These are phyloP conservation scores for Lasioglossum albipes DNA, from an alignment of 1,140 invertebrate genomes.

Conservation along the genomic window DNA sequence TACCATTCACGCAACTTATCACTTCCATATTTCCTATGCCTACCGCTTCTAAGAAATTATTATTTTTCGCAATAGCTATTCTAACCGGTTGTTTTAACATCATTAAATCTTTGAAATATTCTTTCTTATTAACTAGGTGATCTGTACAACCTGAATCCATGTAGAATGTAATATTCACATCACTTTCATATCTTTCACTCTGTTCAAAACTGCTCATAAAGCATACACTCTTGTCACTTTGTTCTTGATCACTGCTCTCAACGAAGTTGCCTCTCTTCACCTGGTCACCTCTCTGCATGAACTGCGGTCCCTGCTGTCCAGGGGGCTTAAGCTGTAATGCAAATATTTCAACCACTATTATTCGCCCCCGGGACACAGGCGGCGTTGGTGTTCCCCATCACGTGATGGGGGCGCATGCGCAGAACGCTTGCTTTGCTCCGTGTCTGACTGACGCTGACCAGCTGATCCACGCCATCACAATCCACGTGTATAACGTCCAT, in stretches of 20 bases:
- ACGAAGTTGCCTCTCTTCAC: neutral
- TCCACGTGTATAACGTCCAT: too few relatives aligned
- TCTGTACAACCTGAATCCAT: conserved; percentile 65
- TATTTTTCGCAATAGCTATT: neutral
- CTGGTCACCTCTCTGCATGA: neutral
- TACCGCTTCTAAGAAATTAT: neutral
- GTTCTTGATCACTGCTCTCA: neutral
- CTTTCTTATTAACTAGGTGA: conserved; percentile 65
- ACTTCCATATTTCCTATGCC: conserved; percentile 51
- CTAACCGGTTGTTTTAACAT: neutral
- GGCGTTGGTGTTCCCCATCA: too few relatives aligned
- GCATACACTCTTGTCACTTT: neutral
- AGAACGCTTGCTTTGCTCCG: too few relatives aligned
- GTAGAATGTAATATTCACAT: conserved; percentile 4
- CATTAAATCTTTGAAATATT: conserved; percentile 58
- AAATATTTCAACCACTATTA: too few relatives aligned
- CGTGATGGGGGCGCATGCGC: too few relatives aligned
- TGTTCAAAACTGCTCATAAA: conserved; percentile 2
- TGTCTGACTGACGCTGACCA: too few relatives aligned
- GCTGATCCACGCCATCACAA: too few relatives aligned
- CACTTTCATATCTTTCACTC: neutral
- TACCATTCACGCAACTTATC: conserved; percentile 20
- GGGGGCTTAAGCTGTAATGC: too few relatives aligned
- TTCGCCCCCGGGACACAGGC: too few relatives aligned
- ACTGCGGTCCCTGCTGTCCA: too few relatives aligned